These are phyloP conservation scores for Chrysocyon brachyurus DNA, from an alignment of 2,797 vertebrate species.

Conservation along the genomic window DNA sequence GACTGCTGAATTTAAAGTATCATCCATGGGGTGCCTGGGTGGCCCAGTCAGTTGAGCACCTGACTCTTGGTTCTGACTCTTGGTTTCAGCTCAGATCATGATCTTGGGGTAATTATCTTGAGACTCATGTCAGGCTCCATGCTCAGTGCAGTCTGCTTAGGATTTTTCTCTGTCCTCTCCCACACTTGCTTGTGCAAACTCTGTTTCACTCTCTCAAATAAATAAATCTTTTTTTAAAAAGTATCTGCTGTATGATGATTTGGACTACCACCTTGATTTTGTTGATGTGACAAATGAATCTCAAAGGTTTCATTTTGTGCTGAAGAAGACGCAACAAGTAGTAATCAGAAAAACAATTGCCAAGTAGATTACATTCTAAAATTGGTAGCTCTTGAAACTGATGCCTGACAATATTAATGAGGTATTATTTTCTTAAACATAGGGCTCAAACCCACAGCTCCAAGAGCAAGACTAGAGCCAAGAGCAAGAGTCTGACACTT, in stretches of 20 bases:
- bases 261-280: slow-evolving; percentile 8
- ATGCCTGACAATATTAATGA: not conserved
- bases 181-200: not conserved
- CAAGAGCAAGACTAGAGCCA: not conserved
- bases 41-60: not conserved
- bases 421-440: not conserved
- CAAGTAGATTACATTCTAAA: not conserved
- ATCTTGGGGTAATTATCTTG: not conserved
- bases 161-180: not conserved
- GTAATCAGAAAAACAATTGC: not conserved
- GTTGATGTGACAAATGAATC: not conserved
- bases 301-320: not conserved
- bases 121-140: not conserved
- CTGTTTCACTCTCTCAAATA: not conserved
- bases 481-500: not conserved
- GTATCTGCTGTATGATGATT: not conserved
- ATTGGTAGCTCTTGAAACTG: slow-evolving; percentile 20
- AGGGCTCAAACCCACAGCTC: not conserved
- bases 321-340: slow-evolving; percentile 24
- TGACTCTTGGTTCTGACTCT: not conserved
- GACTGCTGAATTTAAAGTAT: not conserved
- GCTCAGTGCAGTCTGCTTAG: not conserved
- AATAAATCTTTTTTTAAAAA: too few relatives aligned
- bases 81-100: not conserved
- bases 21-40: not conserved